These are phyloP conservation scores for Chelonoidis abingdonii DNA, from an alignment of 2,113 vertebrate genomes.

Conservation along the genomic window DNA sequence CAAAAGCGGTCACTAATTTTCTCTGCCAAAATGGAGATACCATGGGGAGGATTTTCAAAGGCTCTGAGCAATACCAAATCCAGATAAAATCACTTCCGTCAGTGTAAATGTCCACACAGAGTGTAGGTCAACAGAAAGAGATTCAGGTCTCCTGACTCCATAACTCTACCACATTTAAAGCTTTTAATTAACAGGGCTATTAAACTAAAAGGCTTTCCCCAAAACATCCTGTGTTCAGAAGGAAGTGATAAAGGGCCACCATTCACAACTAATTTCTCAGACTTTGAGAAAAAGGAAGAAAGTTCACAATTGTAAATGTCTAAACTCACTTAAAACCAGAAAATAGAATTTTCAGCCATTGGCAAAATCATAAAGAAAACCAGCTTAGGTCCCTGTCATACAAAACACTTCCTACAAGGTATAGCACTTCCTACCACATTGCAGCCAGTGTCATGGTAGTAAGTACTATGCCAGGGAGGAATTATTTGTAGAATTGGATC, in stretches of 20 bases:
- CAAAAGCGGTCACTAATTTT: not conserved
- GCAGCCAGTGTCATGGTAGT: rapidly evolving
- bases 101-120: not conserved
- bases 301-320: not conserved
- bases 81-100: not conserved
- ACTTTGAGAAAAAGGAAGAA: not conserved
- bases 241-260: not conserved
- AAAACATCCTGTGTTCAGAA: not conserved
- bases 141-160: not conserved
- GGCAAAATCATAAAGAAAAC: not conserved
- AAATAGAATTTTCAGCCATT: not conserved
- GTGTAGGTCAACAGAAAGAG: too few species aligned
- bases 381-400: not conserved
- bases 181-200: not conserved
- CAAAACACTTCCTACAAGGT: not conserved
- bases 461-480: not conserved
- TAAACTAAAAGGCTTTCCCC: not conserved
- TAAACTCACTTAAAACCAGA: not conserved
- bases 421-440: not conserved
- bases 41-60: not conserved
- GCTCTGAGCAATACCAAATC: not conserved
- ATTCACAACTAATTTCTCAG: not conserved
- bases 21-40: not conserved
- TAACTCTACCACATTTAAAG: not conserved
- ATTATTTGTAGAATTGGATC: not conserved